Percentiles rank a stretch among this genome's conserved stretches.
phyloP scores from a whole-genome alignment of 2,113 vertebrate species.

The Phyllostomus discolor region DNA sequence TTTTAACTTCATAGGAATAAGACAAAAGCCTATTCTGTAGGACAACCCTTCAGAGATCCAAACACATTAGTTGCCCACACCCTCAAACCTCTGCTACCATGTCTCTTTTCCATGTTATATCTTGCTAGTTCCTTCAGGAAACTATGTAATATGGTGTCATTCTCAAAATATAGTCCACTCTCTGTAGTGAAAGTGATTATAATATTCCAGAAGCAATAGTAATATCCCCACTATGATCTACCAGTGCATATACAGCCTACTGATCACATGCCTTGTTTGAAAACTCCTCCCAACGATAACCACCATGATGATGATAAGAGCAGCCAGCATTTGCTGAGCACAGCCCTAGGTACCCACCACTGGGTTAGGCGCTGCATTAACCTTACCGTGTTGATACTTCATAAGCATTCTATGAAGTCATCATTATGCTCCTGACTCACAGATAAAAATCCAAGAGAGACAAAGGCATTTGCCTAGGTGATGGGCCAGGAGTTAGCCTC shows the following conservation, averaged over 20 bases:
- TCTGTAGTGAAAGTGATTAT: background rate
- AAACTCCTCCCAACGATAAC: background rate
- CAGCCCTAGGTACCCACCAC: accelerated
- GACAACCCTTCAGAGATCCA: background rate
- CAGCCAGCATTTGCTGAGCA: background rate
- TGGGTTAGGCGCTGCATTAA: background rate
- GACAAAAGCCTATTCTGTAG: background rate
- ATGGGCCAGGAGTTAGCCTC: background rate
- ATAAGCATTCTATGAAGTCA: background rate
- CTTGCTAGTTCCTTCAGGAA: background rate
- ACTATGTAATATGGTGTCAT: background rate
- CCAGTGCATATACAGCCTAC: background rate
- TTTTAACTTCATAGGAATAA: background rate
- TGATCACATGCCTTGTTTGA: background rate
- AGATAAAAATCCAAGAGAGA: background rate
- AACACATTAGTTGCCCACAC: background rate
- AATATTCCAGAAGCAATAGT: background rate
- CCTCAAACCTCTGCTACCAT: background rate
- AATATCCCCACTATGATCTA: background rate
- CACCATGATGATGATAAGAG: background rate
- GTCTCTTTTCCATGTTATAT: background rate
- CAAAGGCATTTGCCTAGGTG: background rate
- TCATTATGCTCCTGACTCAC: background rate
- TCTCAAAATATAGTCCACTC: background rate
- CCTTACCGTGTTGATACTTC: background rate